Evolutionary conservation across 2,113 vertebrate species (phyloP), one percentile per base, ranked within the genome.

Genomic region (Cathartes aura): DNA sequence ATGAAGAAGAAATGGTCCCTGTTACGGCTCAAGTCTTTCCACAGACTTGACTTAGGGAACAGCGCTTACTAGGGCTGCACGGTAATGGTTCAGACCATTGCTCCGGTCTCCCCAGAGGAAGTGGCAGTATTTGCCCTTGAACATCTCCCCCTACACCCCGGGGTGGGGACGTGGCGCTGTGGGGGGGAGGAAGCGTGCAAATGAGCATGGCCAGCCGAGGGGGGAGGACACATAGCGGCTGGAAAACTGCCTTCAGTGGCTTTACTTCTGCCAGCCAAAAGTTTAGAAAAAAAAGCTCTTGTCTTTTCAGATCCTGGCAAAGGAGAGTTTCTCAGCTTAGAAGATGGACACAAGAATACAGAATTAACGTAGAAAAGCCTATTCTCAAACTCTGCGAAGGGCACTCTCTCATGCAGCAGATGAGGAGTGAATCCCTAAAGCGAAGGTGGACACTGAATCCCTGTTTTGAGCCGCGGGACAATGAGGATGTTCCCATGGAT

Each of bases 401-500:
- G 17, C 53, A 53, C 68, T 82, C 66, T 88, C 72, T 81, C 38
- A 79, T 9, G 52, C 68, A 87, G 74, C 53, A 79, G 87, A 89
- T 96, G 94, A 96, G 62, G 38, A 91, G 78, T 72, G 89, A 95
- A 85, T 93, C 89, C 89, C 60, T 94, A 87, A 94, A 74, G 66
- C 0, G 27, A 97, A 95, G 93, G 92, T 97, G 95, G 95, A 85
- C 87, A 58, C 87, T 80, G 93, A 94, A 96, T 70, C 73, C 71
- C 84, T 93, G 87, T 78, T 97, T 91, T 72, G 60, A 94, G 73
- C 45, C 0, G 0, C 3, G 9, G 78, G 86, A 89, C 73, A 95
- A 89, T 85, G 48, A 72, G 36, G 52, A 89, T 89, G 91, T 95
- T 94, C 91, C 93, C 94, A 96, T 93, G 95, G 96, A 95, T 97